Base-by-base conservation (phyloP, 2,113 vertebrate genomes). In the Boulengeromyrus knoepffleri region DNA sequence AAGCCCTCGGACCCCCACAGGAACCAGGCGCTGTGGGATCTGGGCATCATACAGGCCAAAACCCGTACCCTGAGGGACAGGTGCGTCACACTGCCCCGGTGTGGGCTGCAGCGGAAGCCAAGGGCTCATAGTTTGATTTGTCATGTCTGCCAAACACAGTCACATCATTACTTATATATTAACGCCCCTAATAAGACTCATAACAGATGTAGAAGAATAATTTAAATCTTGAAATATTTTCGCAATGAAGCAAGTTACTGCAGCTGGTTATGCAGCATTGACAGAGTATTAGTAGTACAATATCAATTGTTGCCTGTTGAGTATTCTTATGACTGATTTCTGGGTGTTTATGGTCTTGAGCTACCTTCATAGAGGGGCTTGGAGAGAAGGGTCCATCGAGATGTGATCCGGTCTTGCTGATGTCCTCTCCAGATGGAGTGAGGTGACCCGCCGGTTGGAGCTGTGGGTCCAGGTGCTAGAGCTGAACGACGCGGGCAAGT, bases 31-130 rank as follows among this genome's bases (percentile, higher is more conserved):
- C 92, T 99, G 45, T 99, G 99, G 99, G 99, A 99, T 94, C 92
- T 99, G 91, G 98, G 98, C 92, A 99, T 99, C 86, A 99, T 99
- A 88, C 99, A 99, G 92, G 98, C 98, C 90, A 99, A 99, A 94
- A 99, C 99, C 15, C 97, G 98, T 47, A 99, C 97, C 62, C 96
- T 99, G 56, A 95, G 98, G 46, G 99, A 99, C 95, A 97, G 98
- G 98, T 99, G 90, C 90, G 3, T 9, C 70, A 50, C 74, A n/a
- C 36, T 80, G 6, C 74, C 36, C 74, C 1, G 9, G 10, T 19
- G 19, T 85, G 42, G 83, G 21, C 83, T 10, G 7, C 42, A 13
- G 80, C 46, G 42, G n/a, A 13, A 84, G 21, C 10, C 39, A 45
- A 45, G 77, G 15, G 19, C 62, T 12, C n/a, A 12, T 3, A 13